Base-by-base conservation (phyloP, 2,113 vertebrate genomes). In the Sphaerodactylus townsendi region DNA sequence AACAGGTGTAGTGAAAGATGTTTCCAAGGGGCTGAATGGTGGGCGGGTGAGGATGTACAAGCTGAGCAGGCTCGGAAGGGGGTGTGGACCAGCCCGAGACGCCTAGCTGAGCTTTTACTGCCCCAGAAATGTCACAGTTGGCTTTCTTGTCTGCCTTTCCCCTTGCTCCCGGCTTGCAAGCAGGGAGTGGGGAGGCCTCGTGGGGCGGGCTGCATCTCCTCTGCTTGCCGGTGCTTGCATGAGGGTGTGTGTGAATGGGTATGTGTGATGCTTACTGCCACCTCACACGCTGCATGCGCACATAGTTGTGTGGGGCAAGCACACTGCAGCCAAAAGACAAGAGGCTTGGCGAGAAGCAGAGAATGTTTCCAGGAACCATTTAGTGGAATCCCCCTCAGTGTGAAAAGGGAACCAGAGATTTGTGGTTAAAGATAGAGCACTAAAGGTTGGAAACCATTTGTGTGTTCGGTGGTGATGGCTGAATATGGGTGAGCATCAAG, bases 101-200 rank as follows among this genome's bases (percentile, higher is more conserved):
- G 44, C 81, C 62, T 53, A 75, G 75, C 82, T 86, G 90, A 86
- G 76, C 82, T 71, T 89, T 91, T 89, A 82, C 81, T 10, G 84
- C 77, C 74, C 25, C 1, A 0, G 88, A 33, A 90, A 87, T 50
- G 70, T 84, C 90, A 88, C 62, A 37, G 82, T 91, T 91, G 92
- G 88, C 92, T 93, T 88, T 88, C 50, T 73, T 5, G 10, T 62
- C 79, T 76, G 25, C 48, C 75, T 87, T 92, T 91, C 92, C 91
- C 88, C 85, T 21, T 88, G 89, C 88, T 83, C 0, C 83, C 71
- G 83, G 86, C 85, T 80, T 85, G 90, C 65, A 3, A 64, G 81
- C 82, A 89, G 87, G 87, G 88, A 41, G 91, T 90, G 85, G 87
- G 88, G 90, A 25, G 46, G 70, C 74, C 79, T 85, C 73, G 82